Evolutionary conservation across 2,888 invertebrate species (phyloP).

Genomic region (Hofmannophila pseudospretella): DNA sequence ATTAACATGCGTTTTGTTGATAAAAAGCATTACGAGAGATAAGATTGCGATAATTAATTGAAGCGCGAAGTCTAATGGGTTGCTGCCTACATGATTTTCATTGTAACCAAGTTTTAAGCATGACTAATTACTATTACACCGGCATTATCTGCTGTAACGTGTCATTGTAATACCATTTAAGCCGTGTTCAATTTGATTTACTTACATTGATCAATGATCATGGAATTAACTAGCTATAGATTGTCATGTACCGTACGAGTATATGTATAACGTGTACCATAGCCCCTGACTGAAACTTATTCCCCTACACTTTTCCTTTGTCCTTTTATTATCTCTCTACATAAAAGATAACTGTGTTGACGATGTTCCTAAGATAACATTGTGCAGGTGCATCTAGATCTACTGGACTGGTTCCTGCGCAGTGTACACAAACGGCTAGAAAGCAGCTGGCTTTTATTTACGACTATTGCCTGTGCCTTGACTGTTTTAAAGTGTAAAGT

Average conservation of each 20-base stretch:
- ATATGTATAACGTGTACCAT: too few relatives aligned
- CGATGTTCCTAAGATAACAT: not conserved
- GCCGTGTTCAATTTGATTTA: too few relatives aligned
- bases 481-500: conserved; percentile 1
- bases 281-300: too few relatives aligned
- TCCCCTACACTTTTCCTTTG: too few relatives aligned
- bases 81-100: not conserved
- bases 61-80: not conserved
- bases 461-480: not conserved
- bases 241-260: too few relatives aligned
- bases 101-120: too few relatives aligned
- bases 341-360: not conserved
- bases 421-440: conserved; percentile 14
- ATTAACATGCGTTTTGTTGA: not conserved
- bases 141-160: too few relatives aligned
- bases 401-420: conserved; percentile 11
- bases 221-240: too few relatives aligned
- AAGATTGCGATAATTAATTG: conserved; percentile 1
- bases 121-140: not conserved
- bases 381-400: conserved; percentile 11
- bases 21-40: not conserved
- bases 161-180: too few relatives aligned
- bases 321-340: not conserved
- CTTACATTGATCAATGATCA: too few relatives aligned
- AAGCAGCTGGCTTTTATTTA: conserved; percentile 18